A percentile compares a stretch with the other conserved stretches of the same genome.
These are phyloP conservation scores for Gobio gobio DNA, from an alignment of 2,113 vertebrate species.

Conservation along the genomic window DNA sequence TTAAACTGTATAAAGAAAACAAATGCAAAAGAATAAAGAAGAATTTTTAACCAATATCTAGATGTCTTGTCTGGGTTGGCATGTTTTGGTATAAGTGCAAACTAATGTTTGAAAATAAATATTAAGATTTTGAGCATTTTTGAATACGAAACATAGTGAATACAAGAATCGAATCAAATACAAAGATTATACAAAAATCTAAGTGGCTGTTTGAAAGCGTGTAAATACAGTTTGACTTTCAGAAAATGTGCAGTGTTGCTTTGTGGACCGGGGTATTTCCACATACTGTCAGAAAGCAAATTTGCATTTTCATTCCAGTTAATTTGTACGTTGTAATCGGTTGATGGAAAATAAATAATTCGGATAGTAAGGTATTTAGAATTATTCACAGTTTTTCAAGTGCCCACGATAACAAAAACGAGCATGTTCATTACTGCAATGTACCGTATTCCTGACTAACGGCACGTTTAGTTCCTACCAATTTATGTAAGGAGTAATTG, in stretches of 20 bases:
- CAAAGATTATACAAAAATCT: not conserved
- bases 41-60: too few relatives aligned
- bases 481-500: not conserved
- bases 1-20: too few relatives aligned
- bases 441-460: too few relatives aligned
- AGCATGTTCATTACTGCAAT: too few relatives aligned
- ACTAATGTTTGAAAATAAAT: too few relatives aligned
- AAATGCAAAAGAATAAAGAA: too few relatives aligned
- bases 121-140: too few relatives aligned
- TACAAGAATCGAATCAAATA: not conserved
- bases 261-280: not conserved
- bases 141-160: too few relatives aligned
- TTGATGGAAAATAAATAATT: not conserved
- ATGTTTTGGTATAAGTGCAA: too few relatives aligned
- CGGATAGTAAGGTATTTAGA: not conserved
- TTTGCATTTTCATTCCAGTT: too few relatives aligned
- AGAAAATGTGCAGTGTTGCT: not conserved
- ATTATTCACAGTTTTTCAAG: not conserved
- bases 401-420: not conserved
- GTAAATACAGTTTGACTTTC: not conserved
- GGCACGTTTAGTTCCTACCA: not conserved
- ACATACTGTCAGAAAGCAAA: not conserved
- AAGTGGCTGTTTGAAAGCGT: not conserved
- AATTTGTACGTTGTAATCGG: not conserved
- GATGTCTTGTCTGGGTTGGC: too few relatives aligned